phyloP scores from a whole-genome alignment of 1,140 invertebrate species.

The Bombus affinis region DNA sequence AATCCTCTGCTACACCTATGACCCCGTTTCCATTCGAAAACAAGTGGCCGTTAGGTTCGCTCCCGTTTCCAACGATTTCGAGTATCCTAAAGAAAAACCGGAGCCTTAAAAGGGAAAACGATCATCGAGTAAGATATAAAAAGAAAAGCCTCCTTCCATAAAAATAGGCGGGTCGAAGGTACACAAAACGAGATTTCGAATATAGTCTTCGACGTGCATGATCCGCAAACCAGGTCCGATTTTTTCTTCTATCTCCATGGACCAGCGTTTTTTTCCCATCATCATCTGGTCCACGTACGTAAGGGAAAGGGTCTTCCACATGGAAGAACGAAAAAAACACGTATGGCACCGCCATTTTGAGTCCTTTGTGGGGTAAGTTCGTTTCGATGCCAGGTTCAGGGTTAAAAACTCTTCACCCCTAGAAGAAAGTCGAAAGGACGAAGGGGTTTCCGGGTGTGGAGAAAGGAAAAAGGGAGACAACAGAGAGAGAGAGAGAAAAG shows the following conservation, averaged over 20 bases:
- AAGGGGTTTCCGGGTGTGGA: slow-evolving; percentile 43
- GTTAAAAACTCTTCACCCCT: slow-evolving; percentile 76
- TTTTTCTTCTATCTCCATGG: slow-evolving; percentile 53
- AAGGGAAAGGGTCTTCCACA: slow-evolving; percentile 31
- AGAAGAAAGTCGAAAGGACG: slow-evolving; percentile 61
- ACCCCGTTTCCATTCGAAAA: slow-evolving; percentile 58
- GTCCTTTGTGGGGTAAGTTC: slow-evolving; percentile 70
- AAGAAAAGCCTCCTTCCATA: slow-evolving; percentile 46
- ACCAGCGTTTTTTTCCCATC: slow-evolving; percentile 32
- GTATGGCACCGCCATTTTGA: slow-evolving; percentile 60
- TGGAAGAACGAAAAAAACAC: slow-evolving; percentile 42
- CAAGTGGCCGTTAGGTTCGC: slow-evolving; percentile 63
- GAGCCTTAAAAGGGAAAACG: slow-evolving; percentile 41
- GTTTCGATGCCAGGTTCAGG: slow-evolving; percentile 43
- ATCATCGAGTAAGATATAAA: slow-evolving; percentile 49
- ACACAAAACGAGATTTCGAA: not conserved
- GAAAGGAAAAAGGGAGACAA: slow-evolving; percentile 36
- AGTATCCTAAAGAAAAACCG: slow-evolving; percentile 17
- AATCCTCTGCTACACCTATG: not conserved
- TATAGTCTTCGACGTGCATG: not conserved
- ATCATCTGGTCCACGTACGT: not conserved
- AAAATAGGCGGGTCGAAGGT: slow-evolving; percentile 20
- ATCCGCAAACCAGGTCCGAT: slow-evolving; percentile 30
- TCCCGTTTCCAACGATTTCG: slow-evolving; percentile 54
- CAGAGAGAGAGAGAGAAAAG: slow-evolving; percentile 12